phyloP scores from a whole-genome alignment of 2,797 vertebrate genomes.

The Steatocranus sp. region DNA sequence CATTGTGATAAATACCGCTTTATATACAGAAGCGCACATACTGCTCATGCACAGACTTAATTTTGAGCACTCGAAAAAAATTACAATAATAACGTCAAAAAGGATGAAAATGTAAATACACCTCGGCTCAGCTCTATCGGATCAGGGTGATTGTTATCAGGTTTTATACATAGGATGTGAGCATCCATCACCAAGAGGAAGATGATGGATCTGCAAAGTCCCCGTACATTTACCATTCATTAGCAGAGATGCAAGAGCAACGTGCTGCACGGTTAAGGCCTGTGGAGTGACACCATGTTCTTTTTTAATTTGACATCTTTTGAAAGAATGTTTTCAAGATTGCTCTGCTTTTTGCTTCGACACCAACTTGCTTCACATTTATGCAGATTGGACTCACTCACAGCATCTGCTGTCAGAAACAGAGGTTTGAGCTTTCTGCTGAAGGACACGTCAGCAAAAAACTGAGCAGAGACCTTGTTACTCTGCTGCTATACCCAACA shows the following conservation, averaged over 20 bases:
- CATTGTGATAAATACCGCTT: background rate
- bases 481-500: background rate
- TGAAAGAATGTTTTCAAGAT: background rate
- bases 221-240: slow-evolving; percentile 23
- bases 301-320: background rate
- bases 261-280: background rate
- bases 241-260: background rate
- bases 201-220: background rate
- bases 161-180: background rate
- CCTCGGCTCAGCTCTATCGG: background rate
- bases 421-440: background rate
- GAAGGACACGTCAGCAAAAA: background rate
- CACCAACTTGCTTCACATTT: background rate
- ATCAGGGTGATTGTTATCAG: background rate
- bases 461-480: background rate
- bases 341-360: background rate
- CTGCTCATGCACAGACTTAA: background rate
- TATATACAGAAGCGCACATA: background rate
- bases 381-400: background rate
- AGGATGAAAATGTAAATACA: background rate
- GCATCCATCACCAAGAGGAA: slow-evolving; percentile 18
- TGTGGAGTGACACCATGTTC: background rate
- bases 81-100: background rate
- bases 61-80: background rate
- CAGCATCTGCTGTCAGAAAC: background rate